A percentile compares a stretch with the other conserved stretches of the same genome.
These are phyloP conservation scores for Nomada lathburiana DNA, from an alignment of 2,888 invertebrate genomes.

Conservation along the genomic window DNA sequence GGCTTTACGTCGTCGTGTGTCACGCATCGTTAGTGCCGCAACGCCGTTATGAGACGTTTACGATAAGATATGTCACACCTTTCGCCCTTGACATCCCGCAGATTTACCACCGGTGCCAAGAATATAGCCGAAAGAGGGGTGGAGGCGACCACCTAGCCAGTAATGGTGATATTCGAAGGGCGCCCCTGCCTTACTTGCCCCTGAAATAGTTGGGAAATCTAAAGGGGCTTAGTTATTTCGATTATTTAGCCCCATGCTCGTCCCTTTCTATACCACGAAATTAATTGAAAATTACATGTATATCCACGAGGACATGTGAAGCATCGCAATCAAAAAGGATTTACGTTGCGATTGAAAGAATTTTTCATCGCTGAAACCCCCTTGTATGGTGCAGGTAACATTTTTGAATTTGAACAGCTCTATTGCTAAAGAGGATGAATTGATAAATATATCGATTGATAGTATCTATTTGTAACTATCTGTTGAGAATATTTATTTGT, in stretches of 20 bases:
- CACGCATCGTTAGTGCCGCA: conserved; percentile 81
- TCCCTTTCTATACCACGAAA: not conserved
- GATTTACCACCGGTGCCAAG: conserved; percentile 74
- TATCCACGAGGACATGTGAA: not conserved
- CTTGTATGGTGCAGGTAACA: no score
- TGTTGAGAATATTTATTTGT: no score
- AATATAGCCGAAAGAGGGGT: conserved; percentile 55
- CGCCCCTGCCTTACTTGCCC: conserved; percentile 23
- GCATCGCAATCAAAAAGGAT: no score
- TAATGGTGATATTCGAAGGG: conserved; percentile 55
- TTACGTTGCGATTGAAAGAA: no score
- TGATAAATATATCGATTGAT: no score
- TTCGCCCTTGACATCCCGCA: conserved; percentile 76
- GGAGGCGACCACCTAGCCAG: conserved; percentile 44
- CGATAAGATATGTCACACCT: conserved; percentile 83
- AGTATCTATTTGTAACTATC: no score
- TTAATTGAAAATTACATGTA: not conserved
- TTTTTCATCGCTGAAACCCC: no score
- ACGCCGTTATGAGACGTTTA: conserved; percentile 82
- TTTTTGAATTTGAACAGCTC: no score
- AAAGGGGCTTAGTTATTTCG: conserved; percentile 27
- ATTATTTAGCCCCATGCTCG: not conserved
- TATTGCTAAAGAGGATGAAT: no score
- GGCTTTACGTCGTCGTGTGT: conserved; percentile 80
- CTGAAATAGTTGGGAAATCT: conserved; percentile 33